Conservation (phyloP, 2,113 vertebrate genomes). For the Haemorhous mexicanus region DNA sequence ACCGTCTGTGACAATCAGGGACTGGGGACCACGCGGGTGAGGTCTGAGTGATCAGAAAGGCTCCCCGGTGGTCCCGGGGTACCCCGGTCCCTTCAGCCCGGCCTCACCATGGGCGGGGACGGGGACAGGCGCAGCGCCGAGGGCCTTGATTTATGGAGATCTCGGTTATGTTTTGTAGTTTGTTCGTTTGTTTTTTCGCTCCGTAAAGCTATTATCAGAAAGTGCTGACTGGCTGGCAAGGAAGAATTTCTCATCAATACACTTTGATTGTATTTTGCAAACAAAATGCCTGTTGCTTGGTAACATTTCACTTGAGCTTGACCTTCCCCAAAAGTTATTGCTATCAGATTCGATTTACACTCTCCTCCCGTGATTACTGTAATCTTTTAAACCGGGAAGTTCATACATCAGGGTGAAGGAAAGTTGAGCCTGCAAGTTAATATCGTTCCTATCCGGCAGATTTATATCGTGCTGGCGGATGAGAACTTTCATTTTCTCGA, state of each 20-base stretch:
- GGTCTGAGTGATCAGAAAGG: not conserved
- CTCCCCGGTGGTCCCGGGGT: not conserved
- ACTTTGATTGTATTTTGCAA: constrained; percentile 79
- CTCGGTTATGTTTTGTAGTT: not conserved
- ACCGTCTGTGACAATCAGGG: too few species aligned
- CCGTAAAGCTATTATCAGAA: constrained; percentile 71
- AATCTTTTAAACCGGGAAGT: constrained; percentile 79
- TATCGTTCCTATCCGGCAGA: constrained; percentile 50
- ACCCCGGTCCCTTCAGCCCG: not conserved
- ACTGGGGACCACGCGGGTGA: rapidly evolving
- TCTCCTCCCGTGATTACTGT: constrained; percentile 84
- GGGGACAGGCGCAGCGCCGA: not conserved
- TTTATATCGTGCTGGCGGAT: constrained; percentile 47
- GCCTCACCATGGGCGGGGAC: constrained; percentile 4
- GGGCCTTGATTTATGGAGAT: constrained; percentile 64
- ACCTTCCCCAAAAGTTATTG: constrained; percentile 84
- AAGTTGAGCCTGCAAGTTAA: constrained; percentile 61
- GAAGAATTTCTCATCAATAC: constrained; percentile 79
- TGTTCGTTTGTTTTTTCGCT: not conserved
- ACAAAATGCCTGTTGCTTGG: constrained; percentile 84
- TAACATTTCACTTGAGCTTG: constrained; percentile 87
- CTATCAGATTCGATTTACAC: constrained; percentile 82
- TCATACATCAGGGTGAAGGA: constrained; percentile 72
- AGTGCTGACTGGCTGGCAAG: constrained; percentile 79
- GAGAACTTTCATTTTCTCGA: not conserved